These are phyloP conservation scores for Gnathonemus longibarbis DNA, from an alignment of 2,113 vertebrate genomes.

Conservation along the genomic window DNA sequence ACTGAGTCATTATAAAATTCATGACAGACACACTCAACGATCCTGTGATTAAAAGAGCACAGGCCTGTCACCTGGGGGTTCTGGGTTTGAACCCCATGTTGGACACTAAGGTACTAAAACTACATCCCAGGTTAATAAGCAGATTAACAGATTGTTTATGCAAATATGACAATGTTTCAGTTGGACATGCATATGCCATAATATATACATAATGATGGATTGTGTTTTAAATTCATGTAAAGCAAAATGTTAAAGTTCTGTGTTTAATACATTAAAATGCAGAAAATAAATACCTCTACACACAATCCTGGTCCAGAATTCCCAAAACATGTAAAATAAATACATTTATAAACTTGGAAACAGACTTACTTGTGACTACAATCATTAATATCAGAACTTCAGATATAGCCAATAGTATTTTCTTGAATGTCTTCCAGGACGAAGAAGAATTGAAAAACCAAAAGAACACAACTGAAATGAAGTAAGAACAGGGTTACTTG, in stretches of 20 bases:
- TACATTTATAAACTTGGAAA: not conserved
- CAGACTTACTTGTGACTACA: not conserved
- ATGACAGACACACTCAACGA: too few relatives aligned
- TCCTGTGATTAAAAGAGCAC: too few relatives aligned
- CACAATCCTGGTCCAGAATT: not conserved
- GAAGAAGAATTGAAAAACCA: not conserved
- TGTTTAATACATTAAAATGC: not conserved
- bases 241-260: not conserved
- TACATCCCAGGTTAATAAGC: too few relatives aligned
- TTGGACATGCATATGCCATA: too few relatives aligned
- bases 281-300: not conserved
- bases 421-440: not conserved
- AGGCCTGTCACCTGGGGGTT: too few relatives aligned
- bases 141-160: not conserved
- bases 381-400: not conserved
- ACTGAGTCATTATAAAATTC: too few relatives aligned
- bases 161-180: too few relatives aligned
- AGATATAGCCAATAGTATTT: not conserved
- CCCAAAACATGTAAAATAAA: not conserved
- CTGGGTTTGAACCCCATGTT: too few relatives aligned
- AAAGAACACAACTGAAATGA: not conserved
- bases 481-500: not conserved
- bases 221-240: too few relatives aligned
- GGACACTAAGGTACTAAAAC: too few relatives aligned
- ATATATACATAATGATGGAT: too few relatives aligned